Base-by-base conservation (phyloP, 2,797 vertebrate genomes). In the Tragelaphus oryx region DNA sequence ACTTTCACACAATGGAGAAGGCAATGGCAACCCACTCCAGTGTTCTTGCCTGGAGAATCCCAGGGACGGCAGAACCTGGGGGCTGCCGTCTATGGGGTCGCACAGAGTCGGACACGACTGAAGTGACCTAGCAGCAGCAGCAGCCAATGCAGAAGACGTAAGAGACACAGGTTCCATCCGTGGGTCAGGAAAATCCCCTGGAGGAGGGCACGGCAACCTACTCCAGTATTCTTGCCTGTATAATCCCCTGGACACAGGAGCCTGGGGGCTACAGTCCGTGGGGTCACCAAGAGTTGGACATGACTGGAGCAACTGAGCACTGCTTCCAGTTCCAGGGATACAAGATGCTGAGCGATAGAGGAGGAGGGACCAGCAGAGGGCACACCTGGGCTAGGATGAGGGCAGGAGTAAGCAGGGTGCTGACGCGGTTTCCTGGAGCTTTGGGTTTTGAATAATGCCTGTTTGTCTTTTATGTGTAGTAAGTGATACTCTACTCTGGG, bases 381-480 rank as follows among this genome's bases (percentile, higher is more conserved):
- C 50, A 37, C 11, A 41, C 44, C 46, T 93, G 48, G 44, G 26
- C 76, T 85, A 81, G 80, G 57, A 81, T 74, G 59, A 81, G 57
- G 41, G 68, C 76, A 89, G 75, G 41, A 20, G 5, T 60, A 24
- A 68, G 71, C 17, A 82, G 79, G 68, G 33, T 0, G 8, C 4
- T 62, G 87, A 52, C 26, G 88, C 55, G n/a, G 82, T 95, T 93
- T 95, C 68, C 60, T 87, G 93, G 91, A 96, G 83, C 95, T 94
- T 94, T 93, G 81, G 94, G 83, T 93, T 97, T 91, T 96, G 92
- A 96, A 96, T 97, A 93, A 93, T 95, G 88, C 92, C 90, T 96
- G 92, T 95, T 95, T 95, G 90, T 94, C 92, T 96, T 91, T 95
- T 94, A 84, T 96, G 86, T 95, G 96, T 95, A 94, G 87, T 94